phyloP scores from a whole-genome alignment of 2,113 vertebrate species.

The Alexandromys fortis region DNA sequence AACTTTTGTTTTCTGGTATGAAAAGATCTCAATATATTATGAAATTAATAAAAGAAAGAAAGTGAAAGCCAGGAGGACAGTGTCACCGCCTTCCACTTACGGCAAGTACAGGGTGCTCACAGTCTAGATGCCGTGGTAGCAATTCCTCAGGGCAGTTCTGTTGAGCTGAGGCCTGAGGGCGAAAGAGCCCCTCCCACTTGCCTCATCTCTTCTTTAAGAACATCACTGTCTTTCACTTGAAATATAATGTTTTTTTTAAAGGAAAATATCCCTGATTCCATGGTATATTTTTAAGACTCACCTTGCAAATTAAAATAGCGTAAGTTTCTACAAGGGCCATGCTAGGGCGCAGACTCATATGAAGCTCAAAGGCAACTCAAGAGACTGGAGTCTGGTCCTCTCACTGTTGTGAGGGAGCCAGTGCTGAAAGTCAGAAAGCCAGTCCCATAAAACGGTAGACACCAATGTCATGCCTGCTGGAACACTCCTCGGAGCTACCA shows the following conservation, averaged over 20 bases:
- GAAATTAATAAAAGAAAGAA: not conserved
- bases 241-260: not conserved
- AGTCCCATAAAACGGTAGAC: not conserved
- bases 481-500: not conserved
- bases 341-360: not conserved
- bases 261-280: not conserved
- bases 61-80: not conserved
- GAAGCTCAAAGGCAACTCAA: not conserved
- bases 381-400: not conserved
- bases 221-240: not conserved
- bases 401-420: not conserved
- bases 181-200: not conserved
- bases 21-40: not conserved
- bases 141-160: not conserved
- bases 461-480: not conserved
- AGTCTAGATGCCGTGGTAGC: not conserved
- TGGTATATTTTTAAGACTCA: not conserved
- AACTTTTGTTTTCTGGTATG: slow-evolving; percentile 14
- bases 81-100: not conserved
- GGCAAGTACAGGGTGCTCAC: not conserved
- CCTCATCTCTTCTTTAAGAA: not conserved
- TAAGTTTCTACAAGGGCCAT: not conserved
- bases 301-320: not conserved
- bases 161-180: not conserved
- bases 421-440: fast-evolving